Conservation (phyloP, 2,888 invertebrate species). For the Tribolium freemani region DNA sequence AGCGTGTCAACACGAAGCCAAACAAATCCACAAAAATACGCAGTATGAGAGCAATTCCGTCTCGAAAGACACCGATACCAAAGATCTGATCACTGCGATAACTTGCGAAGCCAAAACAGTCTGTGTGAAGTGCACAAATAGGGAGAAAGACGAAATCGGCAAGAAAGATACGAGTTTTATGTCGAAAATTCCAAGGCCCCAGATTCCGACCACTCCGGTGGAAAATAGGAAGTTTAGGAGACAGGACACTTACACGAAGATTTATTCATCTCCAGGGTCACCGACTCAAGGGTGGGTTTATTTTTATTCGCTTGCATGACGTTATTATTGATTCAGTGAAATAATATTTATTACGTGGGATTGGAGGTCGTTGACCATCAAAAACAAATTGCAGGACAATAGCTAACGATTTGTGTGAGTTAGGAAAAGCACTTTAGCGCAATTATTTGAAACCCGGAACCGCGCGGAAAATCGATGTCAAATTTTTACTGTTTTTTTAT, state of each 20-base stretch:
- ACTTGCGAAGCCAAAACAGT: conserved; percentile 45
- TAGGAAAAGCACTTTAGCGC: too few relatives aligned
- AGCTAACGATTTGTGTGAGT: too few relatives aligned
- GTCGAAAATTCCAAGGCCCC: conserved; percentile 64
- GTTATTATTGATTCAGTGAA: neutral
- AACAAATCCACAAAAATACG: conserved; percentile 56
- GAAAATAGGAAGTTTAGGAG: conserved; percentile 65
- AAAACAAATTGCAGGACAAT: neutral
- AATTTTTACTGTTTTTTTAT: too few relatives aligned
- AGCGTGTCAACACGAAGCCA: conserved; percentile 55
- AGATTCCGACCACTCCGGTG: conserved; percentile 61
- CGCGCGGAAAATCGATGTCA: neutral
- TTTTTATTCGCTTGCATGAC: neutral
- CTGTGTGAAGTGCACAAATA: conserved; percentile 58
- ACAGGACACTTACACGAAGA: conserved; percentile 68
- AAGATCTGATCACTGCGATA: conserved; percentile 56
- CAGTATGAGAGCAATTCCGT: conserved; percentile 57
- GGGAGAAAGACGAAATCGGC: conserved; percentile 54
- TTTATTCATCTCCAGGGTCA: conserved; percentile 54
- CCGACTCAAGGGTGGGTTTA: conserved; percentile 24
- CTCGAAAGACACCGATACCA: conserved; percentile 62
- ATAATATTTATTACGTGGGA: neutral
- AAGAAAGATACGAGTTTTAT: conserved; percentile 57
- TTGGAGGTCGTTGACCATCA: neutral
- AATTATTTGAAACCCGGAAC: too few relatives aligned